Evolutionary conservation across 2,797 vertebrate species (phyloP).

Genomic region (Bufotes viridis): DNA sequence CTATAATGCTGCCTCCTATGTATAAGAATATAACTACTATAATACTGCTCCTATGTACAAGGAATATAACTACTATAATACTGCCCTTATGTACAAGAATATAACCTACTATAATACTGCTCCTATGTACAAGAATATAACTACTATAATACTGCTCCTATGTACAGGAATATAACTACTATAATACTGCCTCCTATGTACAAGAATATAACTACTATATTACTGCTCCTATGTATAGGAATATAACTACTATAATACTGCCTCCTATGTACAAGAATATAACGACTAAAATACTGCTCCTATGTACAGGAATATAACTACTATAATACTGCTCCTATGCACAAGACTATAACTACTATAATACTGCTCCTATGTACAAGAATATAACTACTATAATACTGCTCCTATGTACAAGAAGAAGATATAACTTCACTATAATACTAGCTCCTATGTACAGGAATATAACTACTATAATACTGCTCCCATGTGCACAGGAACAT

Average conservation of each 20-base stretch:
- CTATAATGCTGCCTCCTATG: no score
- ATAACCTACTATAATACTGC: no score
- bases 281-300: no score
- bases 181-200: neutral
- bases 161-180: neutral
- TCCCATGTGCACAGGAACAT: neutral
- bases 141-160: no score
- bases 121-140: no score
- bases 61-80: neutral
- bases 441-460: neutral
- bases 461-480: no score
- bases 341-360: neutral
- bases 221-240: neutral
- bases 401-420: neutral
- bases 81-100: neutral
- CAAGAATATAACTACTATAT: neutral
- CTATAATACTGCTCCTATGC: no score
- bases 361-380: neutral
- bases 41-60: no score
- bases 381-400: slow-evolving; percentile 3
- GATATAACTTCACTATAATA: neutral
- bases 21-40: no score
- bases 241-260: neutral
- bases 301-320: no score
- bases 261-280: no score